Percentiles rank a stretch among this genome's conserved stretches.
phyloP scores from a whole-genome alignment of 2,888 invertebrate species.

The Pocota personata region DNA sequence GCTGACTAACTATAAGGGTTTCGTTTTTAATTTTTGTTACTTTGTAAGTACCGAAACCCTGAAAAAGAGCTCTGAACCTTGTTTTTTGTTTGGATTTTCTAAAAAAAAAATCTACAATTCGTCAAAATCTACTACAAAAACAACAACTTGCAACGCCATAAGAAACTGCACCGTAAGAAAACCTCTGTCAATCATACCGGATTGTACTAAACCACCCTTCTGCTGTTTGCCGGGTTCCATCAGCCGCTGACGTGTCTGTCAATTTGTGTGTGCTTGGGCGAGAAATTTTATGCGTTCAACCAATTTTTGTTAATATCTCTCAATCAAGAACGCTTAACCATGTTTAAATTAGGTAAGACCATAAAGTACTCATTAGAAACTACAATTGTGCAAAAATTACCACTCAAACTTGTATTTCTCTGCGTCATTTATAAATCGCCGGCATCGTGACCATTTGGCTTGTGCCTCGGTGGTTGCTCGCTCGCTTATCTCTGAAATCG shows the following conservation, averaged over 20 bases:
- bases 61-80: too few relatives aligned
- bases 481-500: background rate
- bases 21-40: too few relatives aligned
- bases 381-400: background rate
- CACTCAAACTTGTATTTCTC: background rate
- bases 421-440: slow-evolving; percentile 60
- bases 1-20: too few relatives aligned
- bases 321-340: slow-evolving; percentile 27
- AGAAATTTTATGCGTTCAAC: slow-evolving; percentile 75
- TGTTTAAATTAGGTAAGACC: slow-evolving; percentile 75
- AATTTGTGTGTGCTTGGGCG: slow-evolving; percentile 75
- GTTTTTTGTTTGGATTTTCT: too few relatives aligned
- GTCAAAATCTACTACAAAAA: slow-evolving; percentile 1
- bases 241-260: slow-evolving; percentile 81
- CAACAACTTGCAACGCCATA: background rate
- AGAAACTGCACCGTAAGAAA: rapidly evolving
- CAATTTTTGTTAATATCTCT: slow-evolving; percentile 6
- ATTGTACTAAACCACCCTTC: slow-evolving; percentile 38
- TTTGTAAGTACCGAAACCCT: too few relatives aligned
- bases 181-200: background rate
- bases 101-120: too few relatives aligned
- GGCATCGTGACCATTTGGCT: slow-evolving; percentile 50
- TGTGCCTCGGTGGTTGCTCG: background rate
- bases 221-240: slow-evolving; percentile 63
- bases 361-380: background rate